phyloP scores from a whole-genome alignment of 2,113 vertebrate species.

The Hyperopisus bebe region DNA sequence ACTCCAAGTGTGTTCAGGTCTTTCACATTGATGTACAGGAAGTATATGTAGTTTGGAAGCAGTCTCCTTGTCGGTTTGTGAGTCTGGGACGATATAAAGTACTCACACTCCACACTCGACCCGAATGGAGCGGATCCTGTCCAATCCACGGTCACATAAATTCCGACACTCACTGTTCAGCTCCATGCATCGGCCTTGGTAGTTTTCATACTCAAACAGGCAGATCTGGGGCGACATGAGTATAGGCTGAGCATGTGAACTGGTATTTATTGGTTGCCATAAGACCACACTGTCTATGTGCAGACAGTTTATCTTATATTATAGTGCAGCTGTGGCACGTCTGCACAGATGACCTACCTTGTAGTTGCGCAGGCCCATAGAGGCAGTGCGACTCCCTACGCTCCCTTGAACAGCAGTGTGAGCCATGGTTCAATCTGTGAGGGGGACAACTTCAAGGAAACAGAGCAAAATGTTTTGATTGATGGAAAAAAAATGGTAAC shows the following conservation, averaged over 20 bases:
- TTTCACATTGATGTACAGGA: not conserved
- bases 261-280: not conserved
- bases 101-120: slow-evolving; percentile 58
- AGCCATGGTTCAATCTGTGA: slow-evolving; percentile 56
- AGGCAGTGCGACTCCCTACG: slow-evolving; percentile 62
- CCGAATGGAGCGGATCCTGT: slow-evolving; percentile 62
- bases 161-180: slow-evolving; percentile 60
- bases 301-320: not conserved
- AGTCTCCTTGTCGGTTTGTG: not conserved
- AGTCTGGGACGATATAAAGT: not conserved
- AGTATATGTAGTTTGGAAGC: not conserved
- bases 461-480: not conserved
- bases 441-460: not conserved
- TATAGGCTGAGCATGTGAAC: not conserved
- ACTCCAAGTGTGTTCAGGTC: not conserved
- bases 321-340: not conserved
- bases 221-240: slow-evolving; percentile 50
- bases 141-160: slow-evolving; percentile 62
- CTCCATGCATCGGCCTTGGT: slow-evolving; percentile 68
- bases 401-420: slow-evolving; percentile 69
- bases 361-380: slow-evolving; percentile 49
- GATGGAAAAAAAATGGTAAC: not conserved
- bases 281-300: not conserved
- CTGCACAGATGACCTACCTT: slow-evolving; percentile 45
- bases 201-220: slow-evolving; percentile 70